Conservation (phyloP, 64 coral and sea anemone genomes). For the Pachyseris speciosa region DNA sequence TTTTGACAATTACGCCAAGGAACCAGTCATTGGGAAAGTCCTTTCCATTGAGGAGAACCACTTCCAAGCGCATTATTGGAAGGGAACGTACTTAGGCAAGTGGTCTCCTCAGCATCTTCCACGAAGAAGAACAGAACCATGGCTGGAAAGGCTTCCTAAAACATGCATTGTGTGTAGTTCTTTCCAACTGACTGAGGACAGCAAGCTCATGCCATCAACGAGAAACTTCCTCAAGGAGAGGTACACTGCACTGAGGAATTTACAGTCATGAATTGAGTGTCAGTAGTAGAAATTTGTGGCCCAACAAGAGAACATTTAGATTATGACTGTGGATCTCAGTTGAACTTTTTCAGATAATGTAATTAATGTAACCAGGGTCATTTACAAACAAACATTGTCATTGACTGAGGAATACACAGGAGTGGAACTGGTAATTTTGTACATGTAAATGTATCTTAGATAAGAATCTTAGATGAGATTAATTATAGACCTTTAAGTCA, state of each 20-base stretch:
- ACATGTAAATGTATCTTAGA: background rate
- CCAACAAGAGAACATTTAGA: too few species aligned
- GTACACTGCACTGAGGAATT: conserved; percentile 21
- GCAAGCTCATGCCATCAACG: conserved; percentile 31
- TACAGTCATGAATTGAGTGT: background rate
- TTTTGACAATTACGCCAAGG: conserved; percentile 30
- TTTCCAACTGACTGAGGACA: conserved; percentile 5
- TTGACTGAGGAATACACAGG: background rate
- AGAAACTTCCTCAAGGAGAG: conserved; percentile 15
- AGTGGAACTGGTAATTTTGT: background rate
- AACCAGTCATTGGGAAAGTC: conserved; percentile 48
- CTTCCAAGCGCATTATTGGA: conserved; percentile 41
- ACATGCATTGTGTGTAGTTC: conserved; percentile 35
- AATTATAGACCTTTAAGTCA: background rate
- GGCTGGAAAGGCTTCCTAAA: conserved; percentile 40
- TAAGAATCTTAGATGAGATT: background rate
- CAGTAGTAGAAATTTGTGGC: background rate
- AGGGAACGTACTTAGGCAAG: conserved; percentile 39
- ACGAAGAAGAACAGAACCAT: conserved; percentile 3
- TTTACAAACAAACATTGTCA: background rate
- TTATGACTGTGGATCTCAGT: too few species aligned
- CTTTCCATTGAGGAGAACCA: conserved; percentile 6
- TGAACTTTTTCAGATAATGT: too few species aligned
- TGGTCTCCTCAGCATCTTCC: conserved; percentile 30
- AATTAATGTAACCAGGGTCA: background rate